A percentile compares a stretch with the other conserved stretches of the same genome.
These are phyloP conservation scores for Pyrochroa serraticornis DNA, from an alignment of 2,888 invertebrate species.

Conservation along the genomic window DNA sequence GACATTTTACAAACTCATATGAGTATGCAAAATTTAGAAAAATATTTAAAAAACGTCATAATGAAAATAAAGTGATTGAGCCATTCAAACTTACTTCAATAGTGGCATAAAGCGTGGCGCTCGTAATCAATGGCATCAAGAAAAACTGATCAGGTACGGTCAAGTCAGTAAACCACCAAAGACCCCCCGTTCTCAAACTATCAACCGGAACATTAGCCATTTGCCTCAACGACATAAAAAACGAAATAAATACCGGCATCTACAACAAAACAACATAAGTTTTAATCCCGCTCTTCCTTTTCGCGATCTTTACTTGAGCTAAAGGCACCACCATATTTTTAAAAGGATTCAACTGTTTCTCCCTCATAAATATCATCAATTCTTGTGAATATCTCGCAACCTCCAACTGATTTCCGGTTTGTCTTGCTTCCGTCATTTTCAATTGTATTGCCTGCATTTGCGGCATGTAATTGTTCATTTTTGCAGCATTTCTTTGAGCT, in stretches of 20 bases:
- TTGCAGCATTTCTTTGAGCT: constrained; percentile 79
- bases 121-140: constrained; percentile 83
- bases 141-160: constrained; percentile 90
- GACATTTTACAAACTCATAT: too few relatives aligned
- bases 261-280: constrained; percentile 46
- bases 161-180: constrained; percentile 92
- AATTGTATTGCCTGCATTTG: constrained; percentile 80
- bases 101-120: constrained; percentile 79
- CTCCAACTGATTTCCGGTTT: constrained; percentile 77
- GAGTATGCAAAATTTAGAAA: too few relatives aligned
- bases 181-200: constrained; percentile 85
- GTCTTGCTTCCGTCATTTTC: constrained; percentile 86
- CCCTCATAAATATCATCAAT: constrained; percentile 81
- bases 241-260: constrained; percentile 88
- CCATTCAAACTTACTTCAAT: constrained; percentile 77
- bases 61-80: too few relatives aligned
- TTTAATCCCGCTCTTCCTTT: too few relatives aligned
- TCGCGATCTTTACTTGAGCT: constrained; percentile 73
- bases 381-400: constrained; percentile 78
- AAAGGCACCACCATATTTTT: constrained; percentile 80
- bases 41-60: too few relatives aligned
- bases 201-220: constrained; percentile 94
- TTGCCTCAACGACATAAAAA: constrained; percentile 83
- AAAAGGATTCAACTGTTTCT: constrained; percentile 79
- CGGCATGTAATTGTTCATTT: constrained; percentile 86